Evolutionary conservation across 2,888 invertebrate genomes (phyloP).

Genomic region (Chrysomela aeneicollis): DNA sequence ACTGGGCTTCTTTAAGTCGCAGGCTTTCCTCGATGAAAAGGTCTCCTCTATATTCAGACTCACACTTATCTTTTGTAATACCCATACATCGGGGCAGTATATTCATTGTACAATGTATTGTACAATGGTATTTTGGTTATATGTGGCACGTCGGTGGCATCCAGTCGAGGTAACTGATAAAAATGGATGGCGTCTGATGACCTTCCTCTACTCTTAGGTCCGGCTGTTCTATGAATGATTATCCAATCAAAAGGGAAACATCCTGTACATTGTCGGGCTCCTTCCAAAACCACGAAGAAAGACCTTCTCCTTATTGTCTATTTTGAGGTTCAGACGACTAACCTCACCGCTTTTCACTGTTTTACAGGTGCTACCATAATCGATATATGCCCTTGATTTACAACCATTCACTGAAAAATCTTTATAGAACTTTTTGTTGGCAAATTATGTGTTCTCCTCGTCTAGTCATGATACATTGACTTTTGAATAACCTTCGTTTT

Average conservation of each 20-base stretch:
- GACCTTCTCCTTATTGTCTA: background rate
- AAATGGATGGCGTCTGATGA: background rate
- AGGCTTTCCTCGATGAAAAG: background rate
- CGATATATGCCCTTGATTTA: background rate
- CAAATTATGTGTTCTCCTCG: background rate
- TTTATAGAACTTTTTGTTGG: background rate
- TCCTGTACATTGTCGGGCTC: background rate
- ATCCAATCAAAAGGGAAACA: background rate
- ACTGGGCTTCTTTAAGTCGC: background rate
- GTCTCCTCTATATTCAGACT: background rate
- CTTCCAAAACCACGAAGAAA: background rate
- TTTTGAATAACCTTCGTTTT: background rate
- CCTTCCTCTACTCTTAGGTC: background rate
- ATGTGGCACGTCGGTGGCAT: too few relatives aligned
- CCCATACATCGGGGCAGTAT: background rate
- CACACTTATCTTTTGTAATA: background rate
- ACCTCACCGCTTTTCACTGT: background rate
- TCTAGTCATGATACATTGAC: background rate
- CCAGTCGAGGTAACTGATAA: too few relatives aligned
- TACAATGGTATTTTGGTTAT: background rate
- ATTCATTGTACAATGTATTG: background rate
- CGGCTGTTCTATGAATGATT: background rate
- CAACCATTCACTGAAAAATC: background rate
- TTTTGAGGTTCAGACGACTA: background rate
- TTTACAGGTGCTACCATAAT: background rate